A percentile compares a stretch with the other conserved stretches of the same genome.
These are phyloP conservation scores for Phalera bucephala DNA, from an alignment of 2,888 invertebrate genomes.

Conservation along the genomic window DNA sequence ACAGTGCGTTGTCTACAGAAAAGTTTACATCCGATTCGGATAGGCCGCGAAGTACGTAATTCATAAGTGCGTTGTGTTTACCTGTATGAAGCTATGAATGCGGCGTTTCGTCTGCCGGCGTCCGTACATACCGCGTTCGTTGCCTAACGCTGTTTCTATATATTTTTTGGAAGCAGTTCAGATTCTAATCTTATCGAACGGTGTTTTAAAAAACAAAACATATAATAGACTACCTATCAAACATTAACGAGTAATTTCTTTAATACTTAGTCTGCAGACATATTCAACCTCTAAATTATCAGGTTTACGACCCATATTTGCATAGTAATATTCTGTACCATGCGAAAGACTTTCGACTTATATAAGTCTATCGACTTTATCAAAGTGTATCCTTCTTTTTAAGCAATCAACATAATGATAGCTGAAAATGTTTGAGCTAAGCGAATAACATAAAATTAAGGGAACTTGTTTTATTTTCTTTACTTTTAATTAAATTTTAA, in stretches of 20 bases:
- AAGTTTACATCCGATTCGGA: neutral
- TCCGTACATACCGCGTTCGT: too few relatives aligned
- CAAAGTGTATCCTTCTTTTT: too few relatives aligned
- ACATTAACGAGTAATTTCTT: neutral
- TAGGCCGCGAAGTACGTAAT: conserved; percentile 1
- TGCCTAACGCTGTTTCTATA: too few relatives aligned
- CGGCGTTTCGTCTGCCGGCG: conserved; percentile 10
- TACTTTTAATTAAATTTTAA: conserved; percentile 15
- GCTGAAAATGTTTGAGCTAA: too few relatives aligned
- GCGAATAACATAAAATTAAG: too few relatives aligned
- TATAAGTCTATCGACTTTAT: conserved; percentile 4
- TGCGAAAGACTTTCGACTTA: neutral
- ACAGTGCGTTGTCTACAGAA: conserved; percentile 13
- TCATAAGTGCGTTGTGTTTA: conserved; percentile 24
- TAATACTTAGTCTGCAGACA: neutral
- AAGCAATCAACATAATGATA: too few relatives aligned
- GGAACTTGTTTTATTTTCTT: too few relatives aligned
- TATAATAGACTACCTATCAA: too few relatives aligned
- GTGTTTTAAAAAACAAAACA: neutral
- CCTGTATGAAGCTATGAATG: conserved; percentile 4
- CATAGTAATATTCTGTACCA: neutral
- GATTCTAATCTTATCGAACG: neutral
- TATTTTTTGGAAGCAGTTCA: too few relatives aligned
- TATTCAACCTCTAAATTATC: neutral
- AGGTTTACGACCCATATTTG: neutral